Conservation (phyloP, 2,797 vertebrate species). For the Muscicapa comitata region DNA sequence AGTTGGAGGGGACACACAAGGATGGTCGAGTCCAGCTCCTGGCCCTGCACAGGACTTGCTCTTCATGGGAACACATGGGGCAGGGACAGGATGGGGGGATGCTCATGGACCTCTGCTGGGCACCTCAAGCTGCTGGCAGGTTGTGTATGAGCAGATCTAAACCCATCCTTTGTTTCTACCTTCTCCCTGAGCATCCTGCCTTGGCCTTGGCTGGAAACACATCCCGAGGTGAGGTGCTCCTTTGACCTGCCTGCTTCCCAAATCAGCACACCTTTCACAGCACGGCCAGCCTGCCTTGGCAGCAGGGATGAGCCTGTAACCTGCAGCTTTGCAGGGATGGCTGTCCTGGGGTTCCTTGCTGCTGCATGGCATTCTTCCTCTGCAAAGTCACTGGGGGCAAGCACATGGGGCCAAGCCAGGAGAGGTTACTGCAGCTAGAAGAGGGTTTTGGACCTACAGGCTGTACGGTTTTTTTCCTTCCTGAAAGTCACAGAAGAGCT, state of each 20-base stretch:
- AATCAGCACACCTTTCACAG: background rate
- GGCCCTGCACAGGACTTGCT: background rate
- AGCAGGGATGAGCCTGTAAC: background rate
- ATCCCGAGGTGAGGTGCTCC: background rate
- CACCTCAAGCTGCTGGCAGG: background rate
- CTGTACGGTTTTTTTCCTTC: fast-evolving
- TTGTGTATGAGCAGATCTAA: fast-evolving
- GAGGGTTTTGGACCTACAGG: background rate
- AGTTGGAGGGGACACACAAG: background rate
- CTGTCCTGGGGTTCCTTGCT: background rate
- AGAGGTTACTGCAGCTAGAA: background rate
- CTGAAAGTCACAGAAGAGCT: background rate
- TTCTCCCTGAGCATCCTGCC: background rate
- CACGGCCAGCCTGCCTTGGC: background rate
- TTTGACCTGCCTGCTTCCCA: background rate
- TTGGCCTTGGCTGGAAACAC: background rate
- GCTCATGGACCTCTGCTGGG: background rate
- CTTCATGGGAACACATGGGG: background rate
- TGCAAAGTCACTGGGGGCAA: background rate
- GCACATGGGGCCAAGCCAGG: background rate
- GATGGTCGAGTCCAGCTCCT: fast-evolving
- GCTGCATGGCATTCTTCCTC: background rate
- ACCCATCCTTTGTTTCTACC: background rate
- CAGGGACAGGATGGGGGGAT: background rate
- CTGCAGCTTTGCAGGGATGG: background rate